Conservation (phyloP, 2,113 vertebrate species). For the Nothocercus julius region DNA sequence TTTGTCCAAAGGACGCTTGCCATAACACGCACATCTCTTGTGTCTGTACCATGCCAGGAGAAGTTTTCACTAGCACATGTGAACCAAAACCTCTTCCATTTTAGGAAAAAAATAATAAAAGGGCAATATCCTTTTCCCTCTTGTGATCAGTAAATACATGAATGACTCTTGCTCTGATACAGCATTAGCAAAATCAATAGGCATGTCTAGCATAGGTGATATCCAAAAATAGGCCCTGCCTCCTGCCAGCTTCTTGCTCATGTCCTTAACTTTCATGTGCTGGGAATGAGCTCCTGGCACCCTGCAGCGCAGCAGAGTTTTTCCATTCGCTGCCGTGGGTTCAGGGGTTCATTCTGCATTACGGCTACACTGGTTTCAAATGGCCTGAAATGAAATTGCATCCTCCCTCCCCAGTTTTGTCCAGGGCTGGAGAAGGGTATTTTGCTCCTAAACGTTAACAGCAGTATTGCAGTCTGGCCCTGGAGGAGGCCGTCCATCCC, state of each 20-base stretch:
- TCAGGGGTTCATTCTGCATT: constrained; percentile 15
- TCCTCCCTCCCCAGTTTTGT: not conserved
- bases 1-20: not conserved
- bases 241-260: constrained; percentile 9
- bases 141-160: not conserved
- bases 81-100: constrained; percentile 34
- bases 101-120: not conserved
- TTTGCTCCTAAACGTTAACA: constrained; percentile 10
- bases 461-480: not conserved
- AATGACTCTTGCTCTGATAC: not conserved
- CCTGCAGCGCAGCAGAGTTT: not conserved
- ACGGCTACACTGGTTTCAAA: not conserved
- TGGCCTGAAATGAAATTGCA: not conserved
- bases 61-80: constrained; percentile 3
- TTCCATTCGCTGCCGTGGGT: constrained; percentile 32
- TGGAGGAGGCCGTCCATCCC: not conserved
- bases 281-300: constrained; percentile 17
- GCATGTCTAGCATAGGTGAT: constrained; percentile 1
- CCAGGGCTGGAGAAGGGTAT: not conserved
- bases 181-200: not conserved
- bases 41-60: not conserved
- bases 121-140: not conserved
- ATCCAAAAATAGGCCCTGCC: constrained; percentile 29
- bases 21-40: not conserved
- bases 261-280: constrained; percentile 49